Percentiles rank a stretch among this genome's conserved stretches.
Evolutionary conservation across 2,888 invertebrate species (phyloP).

Genomic region (Drosophila tanythrix): DNA sequence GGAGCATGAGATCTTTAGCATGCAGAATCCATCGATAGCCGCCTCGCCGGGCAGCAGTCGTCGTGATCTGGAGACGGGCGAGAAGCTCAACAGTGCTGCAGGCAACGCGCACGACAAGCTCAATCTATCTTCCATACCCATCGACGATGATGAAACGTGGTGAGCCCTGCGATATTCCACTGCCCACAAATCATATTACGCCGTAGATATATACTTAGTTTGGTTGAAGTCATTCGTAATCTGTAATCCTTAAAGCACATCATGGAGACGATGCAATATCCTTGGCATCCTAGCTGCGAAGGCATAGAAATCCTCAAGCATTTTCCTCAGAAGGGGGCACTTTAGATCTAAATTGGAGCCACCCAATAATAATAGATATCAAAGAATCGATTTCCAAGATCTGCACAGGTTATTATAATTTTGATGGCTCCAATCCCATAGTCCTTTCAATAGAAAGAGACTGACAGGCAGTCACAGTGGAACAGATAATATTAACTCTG

Average conservation of each 20-base stretch:
- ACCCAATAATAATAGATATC: background rate
- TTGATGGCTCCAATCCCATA: background rate
- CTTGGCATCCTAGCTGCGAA: background rate
- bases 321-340: background rate
- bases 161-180: slow-evolving; percentile 81
- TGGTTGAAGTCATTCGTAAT: background rate
- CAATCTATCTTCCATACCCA: slow-evolving; percentile 87
- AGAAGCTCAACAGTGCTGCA: slow-evolving; percentile 77
- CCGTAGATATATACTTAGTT: background rate
- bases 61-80: slow-evolving; percentile 83
- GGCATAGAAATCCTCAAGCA: background rate
- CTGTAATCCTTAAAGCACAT: background rate
- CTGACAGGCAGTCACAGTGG: too few relatives aligned
- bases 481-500: too few relatives aligned
- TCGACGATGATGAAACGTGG: slow-evolving; percentile 92
- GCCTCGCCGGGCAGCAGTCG: slow-evolving; percentile 82
- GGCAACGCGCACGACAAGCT: slow-evolving; percentile 86
- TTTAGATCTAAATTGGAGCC: background rate
- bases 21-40: slow-evolving; percentile 86
- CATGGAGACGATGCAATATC: background rate
- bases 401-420: background rate
- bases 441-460: too few relatives aligned
- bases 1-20: slow-evolving; percentile 95
- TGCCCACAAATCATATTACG: background rate
- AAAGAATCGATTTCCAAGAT: too few relatives aligned